phyloP scores from a whole-genome alignment of 2,888 invertebrate species.

The Oxystoma pomonae region DNA sequence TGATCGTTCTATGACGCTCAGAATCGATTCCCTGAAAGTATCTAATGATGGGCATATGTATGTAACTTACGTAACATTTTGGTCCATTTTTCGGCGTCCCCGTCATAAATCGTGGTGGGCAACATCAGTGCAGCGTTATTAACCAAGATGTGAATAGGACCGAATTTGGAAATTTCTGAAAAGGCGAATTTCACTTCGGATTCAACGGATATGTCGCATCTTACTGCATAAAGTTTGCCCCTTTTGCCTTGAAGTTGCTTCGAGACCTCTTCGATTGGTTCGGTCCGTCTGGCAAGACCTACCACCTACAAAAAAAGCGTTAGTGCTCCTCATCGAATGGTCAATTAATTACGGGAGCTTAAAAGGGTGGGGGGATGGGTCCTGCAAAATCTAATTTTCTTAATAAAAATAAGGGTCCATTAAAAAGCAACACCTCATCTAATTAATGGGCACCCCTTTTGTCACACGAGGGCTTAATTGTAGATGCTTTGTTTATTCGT shows the following conservation, averaged over 20 bases:
- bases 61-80: neutral
- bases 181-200: conserved; percentile 39
- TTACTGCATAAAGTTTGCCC: conserved; percentile 26
- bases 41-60: too few relatives aligned
- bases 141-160: neutral
- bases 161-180: conserved; percentile 30
- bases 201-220: conserved; percentile 28
- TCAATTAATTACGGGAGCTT: too few relatives aligned
- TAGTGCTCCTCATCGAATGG: too few relatives aligned
- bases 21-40: too few relatives aligned
- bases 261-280: conserved; percentile 22
- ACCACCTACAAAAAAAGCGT: conserved; percentile 25
- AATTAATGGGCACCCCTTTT: too few relatives aligned
- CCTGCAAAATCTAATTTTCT: too few relatives aligned
- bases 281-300: conserved; percentile 25
- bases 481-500: too few relatives aligned
- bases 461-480: too few relatives aligned
- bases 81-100: neutral
- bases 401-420: too few relatives aligned
- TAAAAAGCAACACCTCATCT: too few relatives aligned
- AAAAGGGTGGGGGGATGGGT: too few relatives aligned
- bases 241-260: conserved; percentile 18
- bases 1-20: too few relatives aligned
- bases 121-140: neutral
- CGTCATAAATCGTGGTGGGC: neutral